A percentile compares a stretch with the other conserved stretches of the same genome.
These are phyloP conservation scores for Portevinia maculata DNA, from an alignment of 2,888 invertebrate genomes.

Conservation along the genomic window DNA sequence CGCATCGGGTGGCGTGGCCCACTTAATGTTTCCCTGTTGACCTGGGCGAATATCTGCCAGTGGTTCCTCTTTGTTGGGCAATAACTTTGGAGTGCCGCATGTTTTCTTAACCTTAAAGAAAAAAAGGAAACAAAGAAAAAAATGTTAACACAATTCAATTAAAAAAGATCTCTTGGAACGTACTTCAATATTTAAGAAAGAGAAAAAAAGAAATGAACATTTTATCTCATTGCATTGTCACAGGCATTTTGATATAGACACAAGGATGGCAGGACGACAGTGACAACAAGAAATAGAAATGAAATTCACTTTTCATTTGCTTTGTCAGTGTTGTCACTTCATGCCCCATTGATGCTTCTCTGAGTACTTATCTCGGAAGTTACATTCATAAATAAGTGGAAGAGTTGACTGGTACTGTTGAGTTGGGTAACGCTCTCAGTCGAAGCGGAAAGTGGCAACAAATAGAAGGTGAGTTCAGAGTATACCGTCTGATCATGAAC, in stretches of 20 bases:
- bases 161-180: neutral
- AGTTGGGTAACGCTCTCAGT: neutral
- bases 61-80: slow-evolving; percentile 79
- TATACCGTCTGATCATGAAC: slow-evolving; percentile 53
- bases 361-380: slow-evolving; percentile 36
- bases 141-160: slow-evolving; percentile 10
- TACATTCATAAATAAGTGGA: slow-evolving; percentile 33
- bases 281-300: slow-evolving; percentile 22
- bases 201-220: neutral
- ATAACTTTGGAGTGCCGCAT: slow-evolving; percentile 83
- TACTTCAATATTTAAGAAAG: neutral
- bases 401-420: slow-evolving; percentile 3
- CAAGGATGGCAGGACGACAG: neutral
- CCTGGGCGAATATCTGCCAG: slow-evolving; percentile 79
- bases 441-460: slow-evolving; percentile 4
- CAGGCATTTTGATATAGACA: neutral
- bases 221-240: neutral
- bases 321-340: slow-evolving; percentile 34
- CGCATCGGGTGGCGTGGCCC: slow-evolving; percentile 86
- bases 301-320: slow-evolving; percentile 54
- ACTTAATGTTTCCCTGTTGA: slow-evolving; percentile 84
- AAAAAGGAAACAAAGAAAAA: slow-evolving; percentile 19
- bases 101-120: slow-evolving; percentile 84
- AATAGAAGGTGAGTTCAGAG: neutral
- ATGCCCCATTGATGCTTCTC: slow-evolving; percentile 55